Base-by-base conservation (phyloP, 1,140 invertebrate species). In the Calliphora vicina region DNA sequence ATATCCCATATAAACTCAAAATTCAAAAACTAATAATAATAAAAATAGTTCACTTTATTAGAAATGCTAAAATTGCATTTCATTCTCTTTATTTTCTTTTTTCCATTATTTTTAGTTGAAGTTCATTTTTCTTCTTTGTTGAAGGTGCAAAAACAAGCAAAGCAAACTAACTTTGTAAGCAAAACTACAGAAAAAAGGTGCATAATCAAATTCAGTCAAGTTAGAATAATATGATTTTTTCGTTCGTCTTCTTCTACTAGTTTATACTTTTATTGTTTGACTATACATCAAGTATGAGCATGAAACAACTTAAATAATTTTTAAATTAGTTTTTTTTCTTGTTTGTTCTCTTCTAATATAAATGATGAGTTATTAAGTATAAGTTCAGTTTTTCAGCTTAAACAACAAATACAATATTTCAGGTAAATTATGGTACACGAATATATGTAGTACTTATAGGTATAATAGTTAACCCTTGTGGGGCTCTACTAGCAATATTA, bases 331-430 rank as follows among this genome's bases (percentile, higher is more conserved):
- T 67, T 67, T n/a, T 67, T 23, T 57, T 6, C 61, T 23, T 25
- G 45, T 67, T 67, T 17, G 3, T 25, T 67, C n/a, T 67, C 17
- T n/a, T n/a, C n/a, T 67, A 67, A 67, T 67, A 35, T 35, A 23
- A 67, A 67, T 67, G 61, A 67, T 67, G 61, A 67, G 61, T 67
- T 67, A 67, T 67, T 67, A 67, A 17, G 50, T 35, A 35, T 35
- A 15, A 57, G 50, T 57, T 57, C 15, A 57, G 15, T n/a, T n/a
- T 57, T n/a, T 57, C n/a, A 17, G 50, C 61, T 25, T 25, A 8
- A 20, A 6, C 25, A 20, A 23, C 0, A 25, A 67, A 67, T n/a
- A 67, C 6, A 23, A 67, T 20, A 67, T 20, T 15, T 57, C 61
- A 67, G 61, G 61, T 67, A 67, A 67, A 67, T 67, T 67, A 67